Evolutionary conservation across 1,140 invertebrate genomes (phyloP), one percentile per base, ranked within the genome.

Genomic region (Drosophila aff.): DNA sequence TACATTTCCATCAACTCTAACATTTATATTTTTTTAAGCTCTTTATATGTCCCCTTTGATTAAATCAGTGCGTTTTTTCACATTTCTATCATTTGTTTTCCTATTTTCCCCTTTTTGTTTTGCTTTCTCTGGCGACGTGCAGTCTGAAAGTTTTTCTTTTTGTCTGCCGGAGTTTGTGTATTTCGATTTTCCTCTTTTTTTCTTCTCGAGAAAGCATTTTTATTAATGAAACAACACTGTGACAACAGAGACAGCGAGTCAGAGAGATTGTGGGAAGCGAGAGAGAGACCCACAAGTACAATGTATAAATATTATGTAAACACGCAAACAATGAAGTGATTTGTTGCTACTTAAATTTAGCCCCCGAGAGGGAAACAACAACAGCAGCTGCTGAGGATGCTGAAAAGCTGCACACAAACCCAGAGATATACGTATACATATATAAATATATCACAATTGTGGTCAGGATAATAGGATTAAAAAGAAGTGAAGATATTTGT

Each of bases 301-400:
- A 71, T 81, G 84, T 89, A 89, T 84, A 90, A 89, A 89, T 89
- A 85, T 90, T 89, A 85, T 90, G 84, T 89, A 89, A 89, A 89
- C 84, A 89, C 85, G 85, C 84, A 89, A 89, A 89, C 84, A 89
- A 89, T 89, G 79, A 89, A 89, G 85, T 89, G 84, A 89, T 89
- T 89, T 89, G 84, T 89, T 90, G 84, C 84, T 89, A 89, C 84
- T 89, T 90, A 85, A 90, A 89, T 89, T 84, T 89, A 79, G 84
- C 84, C 71, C 85, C 74, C 71, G 78, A 83, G 73, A 81, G 77
- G 50, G 47, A 41, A 67, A 31, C 63, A 79, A 49, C 40, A 66
- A 33, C 46, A 77, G 49, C 43, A 64, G 41, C 40, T 15, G 21
- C 46, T 47, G 23, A 68, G 41, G 44, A 60, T 74, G 61, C 21